A percentile compares a stretch with the other conserved stretches of the same genome.
Conservation (phyloP, 2,113 vertebrate species). For the Amia ocellicauda region DNA sequence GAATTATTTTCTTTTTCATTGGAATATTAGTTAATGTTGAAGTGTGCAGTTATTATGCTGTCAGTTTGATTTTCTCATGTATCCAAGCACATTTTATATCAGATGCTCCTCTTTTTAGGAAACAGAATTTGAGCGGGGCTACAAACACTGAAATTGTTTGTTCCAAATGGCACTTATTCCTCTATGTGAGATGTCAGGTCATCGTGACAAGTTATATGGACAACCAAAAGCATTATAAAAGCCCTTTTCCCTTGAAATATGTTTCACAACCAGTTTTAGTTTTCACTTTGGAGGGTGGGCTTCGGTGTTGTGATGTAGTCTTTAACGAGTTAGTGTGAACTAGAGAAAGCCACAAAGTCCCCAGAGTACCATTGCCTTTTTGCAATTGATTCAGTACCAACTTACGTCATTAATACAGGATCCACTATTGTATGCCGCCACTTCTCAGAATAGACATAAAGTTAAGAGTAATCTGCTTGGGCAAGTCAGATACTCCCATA, state of each 20-base stretch:
- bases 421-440: neutral
- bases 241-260: slow-evolving; percentile 9
- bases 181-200: no score
- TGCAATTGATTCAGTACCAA: neutral
- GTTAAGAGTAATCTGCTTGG: neutral
- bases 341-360: neutral
- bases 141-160: no score
- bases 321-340: slow-evolving; percentile 15
- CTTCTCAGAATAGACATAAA: neutral
- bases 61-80: no score
- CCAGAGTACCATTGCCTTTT: slow-evolving; percentile 4
- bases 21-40: no score
- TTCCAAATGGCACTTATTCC: no score
- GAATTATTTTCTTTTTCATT: no score
- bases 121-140: no score
- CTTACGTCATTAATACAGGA: neutral
- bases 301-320: slow-evolving; percentile 10
- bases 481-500: neutral
- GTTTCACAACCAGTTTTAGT: slow-evolving; percentile 16
- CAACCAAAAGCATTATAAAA: slow-evolving; percentile 10
- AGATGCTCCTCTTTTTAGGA: no score
- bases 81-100: no score
- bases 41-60: no score
- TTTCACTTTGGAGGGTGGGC: slow-evolving; percentile 9
- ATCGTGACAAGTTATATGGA: slow-evolving; percentile 4